Evolutionary conservation across 1,140 invertebrate genomes (phyloP).

Genomic region (Stegodyphus dumicola): DNA sequence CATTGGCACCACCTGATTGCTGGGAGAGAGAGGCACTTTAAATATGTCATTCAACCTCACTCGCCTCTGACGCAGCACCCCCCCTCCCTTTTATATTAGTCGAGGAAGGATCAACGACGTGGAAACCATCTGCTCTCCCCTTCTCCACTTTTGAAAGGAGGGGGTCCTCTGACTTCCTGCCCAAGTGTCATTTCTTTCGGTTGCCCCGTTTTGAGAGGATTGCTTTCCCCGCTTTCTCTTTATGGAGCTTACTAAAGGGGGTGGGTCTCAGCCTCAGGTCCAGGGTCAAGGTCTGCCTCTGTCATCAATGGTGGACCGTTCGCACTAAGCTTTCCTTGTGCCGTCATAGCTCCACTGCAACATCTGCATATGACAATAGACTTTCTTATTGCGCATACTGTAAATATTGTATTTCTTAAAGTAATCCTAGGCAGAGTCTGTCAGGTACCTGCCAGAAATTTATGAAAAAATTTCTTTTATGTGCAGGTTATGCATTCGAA

Average conservation of each 20-base stretch:
- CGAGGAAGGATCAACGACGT: not conserved
- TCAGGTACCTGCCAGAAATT: no score
- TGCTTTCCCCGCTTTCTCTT: not conserved
- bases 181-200: conserved; percentile 3
- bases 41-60: conserved; percentile 1
- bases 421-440: no score
- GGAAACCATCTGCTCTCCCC: not conserved
- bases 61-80: not conserved
- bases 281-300: conserved; percentile 4
- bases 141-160: not conserved
- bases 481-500: no score
- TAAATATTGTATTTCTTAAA: no score
- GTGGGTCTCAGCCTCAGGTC: not conserved
- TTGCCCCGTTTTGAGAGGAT: not conserved
- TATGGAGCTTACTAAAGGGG: not conserved
- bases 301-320: not conserved
- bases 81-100: no score
- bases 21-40: not conserved
- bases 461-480: no score
- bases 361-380: no score
- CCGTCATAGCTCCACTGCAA: no score
- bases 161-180: not conserved
- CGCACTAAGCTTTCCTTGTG: no score
- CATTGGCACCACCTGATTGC: not conserved
- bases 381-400: no score